These are phyloP conservation scores for Eonycteris spelaea DNA, from an alignment of 2,113 vertebrate genomes.

Conservation along the genomic window DNA sequence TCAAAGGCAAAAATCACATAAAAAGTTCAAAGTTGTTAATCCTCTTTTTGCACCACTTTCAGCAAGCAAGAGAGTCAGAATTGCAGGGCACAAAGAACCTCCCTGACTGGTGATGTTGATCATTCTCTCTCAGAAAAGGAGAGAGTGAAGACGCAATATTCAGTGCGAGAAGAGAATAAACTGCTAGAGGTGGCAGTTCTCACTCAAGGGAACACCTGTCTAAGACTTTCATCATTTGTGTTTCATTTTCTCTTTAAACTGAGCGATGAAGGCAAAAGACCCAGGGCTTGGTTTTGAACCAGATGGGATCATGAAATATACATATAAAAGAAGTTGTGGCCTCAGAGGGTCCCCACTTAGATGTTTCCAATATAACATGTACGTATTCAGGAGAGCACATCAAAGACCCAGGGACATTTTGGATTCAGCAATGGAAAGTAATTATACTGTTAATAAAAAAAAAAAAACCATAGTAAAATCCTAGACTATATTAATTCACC, in stretches of 20 bases:
- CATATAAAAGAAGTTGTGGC: not conserved
- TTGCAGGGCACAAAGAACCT: not conserved
- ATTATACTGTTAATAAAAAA: not conserved
- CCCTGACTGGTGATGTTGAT: not conserved
- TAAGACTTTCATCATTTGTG: not conserved
- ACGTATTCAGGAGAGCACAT: not conserved
- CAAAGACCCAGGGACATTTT: not conserved
- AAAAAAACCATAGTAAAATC: not conserved
- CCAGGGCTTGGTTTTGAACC: not conserved
- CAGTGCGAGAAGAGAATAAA: not conserved
- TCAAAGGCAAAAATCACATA: conserved; percentile 52
- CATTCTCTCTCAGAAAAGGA: not conserved
- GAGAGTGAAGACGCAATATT: not conserved
- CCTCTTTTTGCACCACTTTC: conserved; percentile 30
- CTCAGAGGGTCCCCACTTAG: not conserved
- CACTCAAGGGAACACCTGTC: not conserved
- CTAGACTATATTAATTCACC: not conserved
- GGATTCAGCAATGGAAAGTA: not conserved
- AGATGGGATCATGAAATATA: not conserved
- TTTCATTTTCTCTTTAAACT: not conserved
- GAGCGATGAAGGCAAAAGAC: not conserved
- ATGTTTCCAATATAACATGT: not conserved
- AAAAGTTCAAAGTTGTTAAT: conserved; percentile 69
- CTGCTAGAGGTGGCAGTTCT: not conserved
- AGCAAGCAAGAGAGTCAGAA: not conserved